Evolutionary conservation across 2,113 vertebrate species (phyloP), one percentile per base, ranked within the genome.

Genomic region (Ctenomys sociabilis): DNA sequence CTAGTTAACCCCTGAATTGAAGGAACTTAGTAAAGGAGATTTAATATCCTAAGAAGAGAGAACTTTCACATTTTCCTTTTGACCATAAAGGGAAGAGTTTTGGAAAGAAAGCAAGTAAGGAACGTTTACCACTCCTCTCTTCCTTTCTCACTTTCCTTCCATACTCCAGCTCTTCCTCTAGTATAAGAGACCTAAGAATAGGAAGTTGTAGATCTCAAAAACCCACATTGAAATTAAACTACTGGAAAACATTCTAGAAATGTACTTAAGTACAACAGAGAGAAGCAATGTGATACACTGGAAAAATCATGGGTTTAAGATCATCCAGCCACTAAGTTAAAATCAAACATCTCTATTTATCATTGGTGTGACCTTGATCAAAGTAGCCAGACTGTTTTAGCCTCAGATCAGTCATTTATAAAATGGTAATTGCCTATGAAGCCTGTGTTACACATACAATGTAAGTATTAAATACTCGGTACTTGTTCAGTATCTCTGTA

Each of bases 41-140:
- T 94, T 93, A 40, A 78, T 8, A 92, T 96, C 45, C 49, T 54
- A 57, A 72, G 57, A 93, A 95, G n/a, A n/a, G 37, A 96, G 26
- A 52, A 64, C 45, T 77, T 93, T 63, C 30, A 35, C 10, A 49
- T 90, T 75, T 82, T 75, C 49, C n/a, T 93, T 12, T 35, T 93
- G 49, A 37, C 24, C 80, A 77, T 70, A 89, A 83, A 94, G 26
- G 9, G 61, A 40, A 78, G 52, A 40, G 12, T 70, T 87, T 90
- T 10, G 22, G 49, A 88, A 68, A 91, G 63, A 85, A 78, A 70
- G 61, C 4, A 61, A 17, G 61, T 61, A 70, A 85, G 43, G 24
- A 90, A 28, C 45, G 43, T 40, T 90, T 26, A 45, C 19, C 37
- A 64, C 10, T 40, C 7, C 2, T 21, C 5, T 19, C 5, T 83